These are phyloP conservation scores for Apistogramma diplotaenia DNA, from an alignment of 2,113 vertebrate genomes.

Conservation along the genomic window DNA sequence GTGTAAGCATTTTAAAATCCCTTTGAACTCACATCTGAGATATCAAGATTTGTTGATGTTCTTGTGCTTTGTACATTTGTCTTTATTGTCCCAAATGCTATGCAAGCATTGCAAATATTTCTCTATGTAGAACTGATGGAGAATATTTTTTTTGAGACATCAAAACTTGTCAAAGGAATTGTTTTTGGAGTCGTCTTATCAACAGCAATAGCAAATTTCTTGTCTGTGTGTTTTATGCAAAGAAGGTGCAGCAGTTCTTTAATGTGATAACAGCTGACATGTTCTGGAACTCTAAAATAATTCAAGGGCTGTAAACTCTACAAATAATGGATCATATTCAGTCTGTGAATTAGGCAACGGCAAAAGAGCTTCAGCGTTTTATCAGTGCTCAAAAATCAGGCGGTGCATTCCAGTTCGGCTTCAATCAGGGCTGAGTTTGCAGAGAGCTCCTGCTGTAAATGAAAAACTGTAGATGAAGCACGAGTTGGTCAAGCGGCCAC, in stretches of 20 bases:
- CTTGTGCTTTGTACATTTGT: constrained; percentile 15
- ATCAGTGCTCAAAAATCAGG: constrained; percentile 7
- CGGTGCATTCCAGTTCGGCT: constrained; percentile 13
- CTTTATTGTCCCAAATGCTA: background rate
- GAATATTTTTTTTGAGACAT: constrained; percentile 31
- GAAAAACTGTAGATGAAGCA: constrained; percentile 14
- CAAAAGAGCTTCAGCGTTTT: background rate
- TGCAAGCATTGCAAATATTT: background rate
- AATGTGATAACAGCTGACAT: background rate
- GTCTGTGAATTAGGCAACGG: background rate
- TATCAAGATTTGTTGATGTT: constrained; percentile 5
- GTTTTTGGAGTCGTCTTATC: background rate
- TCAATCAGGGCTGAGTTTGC: constrained; percentile 19
- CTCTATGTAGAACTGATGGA: constrained; percentile 4
- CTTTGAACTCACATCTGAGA: constrained; percentile 28
- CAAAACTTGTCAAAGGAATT: constrained; percentile 8
- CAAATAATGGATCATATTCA: constrained; percentile 12
- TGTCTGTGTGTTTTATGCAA: constrained; percentile 10
- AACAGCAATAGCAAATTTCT: constrained; percentile 8
- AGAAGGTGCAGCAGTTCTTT: background rate
- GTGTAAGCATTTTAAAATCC: constrained; percentile 10
- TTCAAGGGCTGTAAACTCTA: background rate
- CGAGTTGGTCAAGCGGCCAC: constrained; percentile 7
- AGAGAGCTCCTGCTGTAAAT: constrained; percentile 8
- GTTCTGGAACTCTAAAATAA: constrained; percentile 22